Evolutionary conservation across 2,888 invertebrate genomes (phyloP), one percentile per base, ranked within the genome.

Genomic region (Agrilus mali): DNA sequence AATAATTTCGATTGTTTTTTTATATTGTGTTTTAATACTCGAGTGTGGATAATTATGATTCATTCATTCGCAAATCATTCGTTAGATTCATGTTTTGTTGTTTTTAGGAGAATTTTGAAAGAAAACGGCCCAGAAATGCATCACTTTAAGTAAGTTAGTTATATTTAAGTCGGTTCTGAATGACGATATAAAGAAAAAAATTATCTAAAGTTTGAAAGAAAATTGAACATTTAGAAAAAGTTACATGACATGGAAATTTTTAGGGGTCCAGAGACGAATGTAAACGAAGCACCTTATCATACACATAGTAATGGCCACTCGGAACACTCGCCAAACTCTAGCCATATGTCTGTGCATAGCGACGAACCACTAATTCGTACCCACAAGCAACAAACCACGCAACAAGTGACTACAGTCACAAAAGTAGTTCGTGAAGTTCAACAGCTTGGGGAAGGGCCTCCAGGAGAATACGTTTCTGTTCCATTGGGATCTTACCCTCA

Each of bases 361-460:
- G 70, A 70, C 47, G 71, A 71, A 50, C 70, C 70, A 44, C 61
- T 70, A 62, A 75, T 78, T 53, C 71, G 79, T 49, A 74, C 76
- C 46, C 77, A 78, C 58, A 79, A 79, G 59, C 78, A 80, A 60
- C 79, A 79, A 59, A 77, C 77, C 43, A 78, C 78, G 38, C 80
- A 80, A 61, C 68, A 81, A 74, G 79, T 81, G 58, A 80, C 80
- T 45, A 80, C 80, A 31, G 77, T 80, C 48, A 80, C 80, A 44
- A 80, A 81, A 66, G 78, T 80, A 38, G 77, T 80, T 36, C 72
- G 78, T 48, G 80, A 80, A 61, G 76, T 78, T 39, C 70, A 69
- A 51, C 74, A 74, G 52, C 66, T 75, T 53, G 74, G 73, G 44
- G 74, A 75, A 63, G 71, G 60, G 33, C 70, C 68, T 52, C 66